These are phyloP conservation scores for Thaumatotibia leucotreta DNA, from an alignment of 1,140 invertebrate species.

Conservation along the genomic window DNA sequence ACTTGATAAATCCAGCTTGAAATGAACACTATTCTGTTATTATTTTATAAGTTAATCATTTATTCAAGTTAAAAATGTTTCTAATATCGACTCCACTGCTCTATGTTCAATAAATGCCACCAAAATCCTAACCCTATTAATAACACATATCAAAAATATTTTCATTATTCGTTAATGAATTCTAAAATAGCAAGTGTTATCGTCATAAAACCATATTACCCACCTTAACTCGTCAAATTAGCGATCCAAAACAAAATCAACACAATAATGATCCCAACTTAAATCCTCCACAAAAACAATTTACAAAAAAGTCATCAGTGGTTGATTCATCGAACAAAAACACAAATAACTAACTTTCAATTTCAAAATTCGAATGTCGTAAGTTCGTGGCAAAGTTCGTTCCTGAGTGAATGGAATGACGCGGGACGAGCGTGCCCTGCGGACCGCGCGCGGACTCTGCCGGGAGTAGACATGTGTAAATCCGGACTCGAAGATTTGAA, in stretches of 20 bases:
- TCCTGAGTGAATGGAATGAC: conserved; percentile 8
- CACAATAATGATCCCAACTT: background rate
- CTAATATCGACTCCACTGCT: too few species aligned
- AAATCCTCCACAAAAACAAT: background rate
- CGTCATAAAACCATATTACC: background rate
- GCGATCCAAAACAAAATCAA: background rate
- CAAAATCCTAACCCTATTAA: too few species aligned
- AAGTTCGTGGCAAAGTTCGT: conserved; percentile 8
- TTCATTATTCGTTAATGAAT: too few species aligned
- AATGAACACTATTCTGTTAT: too few species aligned
- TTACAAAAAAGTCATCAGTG: background rate
- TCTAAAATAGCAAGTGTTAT: too few species aligned
- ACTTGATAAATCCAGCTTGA: too few species aligned
- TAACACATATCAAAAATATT: too few species aligned
- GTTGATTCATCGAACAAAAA: background rate
- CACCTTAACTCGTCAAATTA: background rate
- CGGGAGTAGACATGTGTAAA: too few species aligned
- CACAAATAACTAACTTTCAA: background rate
- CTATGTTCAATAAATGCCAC: too few species aligned
- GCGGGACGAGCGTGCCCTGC: conserved; percentile 32
- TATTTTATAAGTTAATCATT: too few species aligned
- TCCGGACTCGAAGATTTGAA: too few species aligned
- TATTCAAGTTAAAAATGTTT: too few species aligned
- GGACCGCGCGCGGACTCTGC: conserved; percentile 34
- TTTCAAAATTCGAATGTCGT: background rate